Percentiles rank a stretch among this genome's conserved stretches.
These are phyloP conservation scores for Cataglyphis albicans DNA, from an alignment of 2,888 invertebrate species.

Conservation along the genomic window DNA sequence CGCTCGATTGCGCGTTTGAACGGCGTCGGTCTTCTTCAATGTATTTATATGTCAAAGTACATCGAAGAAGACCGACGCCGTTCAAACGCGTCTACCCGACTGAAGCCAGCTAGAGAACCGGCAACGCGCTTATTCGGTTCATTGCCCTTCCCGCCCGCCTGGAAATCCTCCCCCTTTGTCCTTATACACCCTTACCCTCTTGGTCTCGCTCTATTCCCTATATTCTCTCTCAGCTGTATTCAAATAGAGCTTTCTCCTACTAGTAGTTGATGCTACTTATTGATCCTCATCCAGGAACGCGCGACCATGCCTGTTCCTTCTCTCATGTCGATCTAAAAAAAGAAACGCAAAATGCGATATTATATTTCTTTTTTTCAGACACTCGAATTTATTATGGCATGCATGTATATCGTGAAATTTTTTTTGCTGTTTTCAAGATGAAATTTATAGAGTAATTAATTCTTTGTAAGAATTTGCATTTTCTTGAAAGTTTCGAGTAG, in stretches of 20 bases:
- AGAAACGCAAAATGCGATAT: neutral
- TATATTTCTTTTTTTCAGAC: neutral
- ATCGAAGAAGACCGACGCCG: constrained; percentile 59
- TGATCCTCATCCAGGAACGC: constrained; percentile 78
- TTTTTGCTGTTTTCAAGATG: neutral
- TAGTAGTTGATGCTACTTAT: constrained; percentile 72
- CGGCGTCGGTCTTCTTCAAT: too few species aligned
- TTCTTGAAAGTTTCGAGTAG: neutral
- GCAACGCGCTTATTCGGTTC: constrained; percentile 62
- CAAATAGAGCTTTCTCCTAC: constrained; percentile 72
- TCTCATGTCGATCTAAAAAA: neutral
- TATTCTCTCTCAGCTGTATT: constrained; percentile 59
- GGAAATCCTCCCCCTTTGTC: constrained; percentile 52
- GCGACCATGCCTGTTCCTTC: neutral
- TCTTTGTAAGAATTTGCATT: neutral
- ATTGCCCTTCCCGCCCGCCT: constrained; percentile 44
- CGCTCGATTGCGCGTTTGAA: neutral
- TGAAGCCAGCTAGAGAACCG: constrained; percentile 61
- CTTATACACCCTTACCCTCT: constrained; percentile 34
- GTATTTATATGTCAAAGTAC: too few species aligned
- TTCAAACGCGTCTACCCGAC: constrained; percentile 72
- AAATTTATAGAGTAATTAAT: neutral
- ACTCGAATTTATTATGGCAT: neutral
- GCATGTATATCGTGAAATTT: too few species aligned
- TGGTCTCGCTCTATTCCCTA: constrained; percentile 33